A percentile compares a stretch with the other conserved stretches of the same genome.
Evolutionary conservation across 2,888 invertebrate species (phyloP).

Genomic region (Zootermopsis nevadensis): DNA sequence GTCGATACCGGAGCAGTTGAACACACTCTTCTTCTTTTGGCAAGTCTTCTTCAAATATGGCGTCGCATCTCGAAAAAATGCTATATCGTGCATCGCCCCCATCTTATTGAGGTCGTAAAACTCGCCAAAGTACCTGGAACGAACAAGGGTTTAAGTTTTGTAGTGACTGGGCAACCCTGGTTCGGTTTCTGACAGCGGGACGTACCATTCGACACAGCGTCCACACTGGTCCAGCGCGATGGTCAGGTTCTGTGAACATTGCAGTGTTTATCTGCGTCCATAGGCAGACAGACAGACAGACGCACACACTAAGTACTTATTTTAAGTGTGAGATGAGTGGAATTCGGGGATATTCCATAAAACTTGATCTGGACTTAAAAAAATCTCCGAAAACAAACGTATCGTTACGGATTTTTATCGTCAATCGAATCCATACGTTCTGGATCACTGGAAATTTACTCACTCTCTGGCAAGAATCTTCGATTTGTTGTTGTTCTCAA

Average conservation of each 20-base stretch:
- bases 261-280: too few species aligned
- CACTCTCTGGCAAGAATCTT: not conserved
- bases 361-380: not conserved
- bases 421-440: not conserved
- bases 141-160: too few species aligned
- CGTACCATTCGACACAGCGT: too few species aligned
- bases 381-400: not conserved
- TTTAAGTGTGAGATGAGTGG: not conserved
- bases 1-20: not conserved
- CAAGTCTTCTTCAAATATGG: not conserved
- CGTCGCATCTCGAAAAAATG: not conserved
- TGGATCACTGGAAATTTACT: not conserved
- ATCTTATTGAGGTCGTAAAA: not conserved
- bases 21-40: not conserved
- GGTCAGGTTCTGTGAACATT: too few species aligned
- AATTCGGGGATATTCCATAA: not conserved
- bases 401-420: not conserved
- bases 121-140: not conserved
- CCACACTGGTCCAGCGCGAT: too few species aligned
- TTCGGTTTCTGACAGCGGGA: not conserved
- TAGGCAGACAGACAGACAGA: too few species aligned
- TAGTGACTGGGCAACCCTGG: not conserved
- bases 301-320: too few species aligned
- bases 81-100: not conserved
- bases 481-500: not conserved